phyloP scores from a whole-genome alignment of 2,113 vertebrate species.

The Clupea harengus region DNA sequence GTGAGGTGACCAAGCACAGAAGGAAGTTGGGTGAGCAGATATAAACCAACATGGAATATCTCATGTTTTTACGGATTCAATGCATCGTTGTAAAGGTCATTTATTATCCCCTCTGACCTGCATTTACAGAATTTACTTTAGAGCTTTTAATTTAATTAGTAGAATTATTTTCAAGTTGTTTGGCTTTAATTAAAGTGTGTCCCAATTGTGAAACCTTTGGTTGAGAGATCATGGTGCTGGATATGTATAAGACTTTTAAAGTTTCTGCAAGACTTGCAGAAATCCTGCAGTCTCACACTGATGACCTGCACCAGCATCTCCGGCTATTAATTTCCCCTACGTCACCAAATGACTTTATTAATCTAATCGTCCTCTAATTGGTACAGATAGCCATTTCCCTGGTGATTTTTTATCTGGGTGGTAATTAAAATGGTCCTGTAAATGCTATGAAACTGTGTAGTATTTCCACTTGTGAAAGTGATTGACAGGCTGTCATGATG shows the following conservation, averaged over 20 bases:
- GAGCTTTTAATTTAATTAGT: background rate
- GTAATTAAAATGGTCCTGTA: slow-evolving; percentile 61
- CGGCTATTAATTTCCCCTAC: slow-evolving; percentile 52
- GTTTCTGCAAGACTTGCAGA: background rate
- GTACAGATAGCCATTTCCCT: slow-evolving; percentile 72
- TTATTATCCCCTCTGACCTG: background rate
- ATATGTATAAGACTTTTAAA: background rate
- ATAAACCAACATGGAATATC: background rate
- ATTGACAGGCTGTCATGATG: slow-evolving; percentile 53
- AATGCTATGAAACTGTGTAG: slow-evolving; percentile 50
- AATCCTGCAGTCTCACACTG: background rate
- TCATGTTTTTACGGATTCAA: background rate
- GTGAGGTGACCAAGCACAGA: background rate
- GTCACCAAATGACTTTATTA: slow-evolving; percentile 70
- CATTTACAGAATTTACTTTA: background rate
- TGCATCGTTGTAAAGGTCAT: background rate
- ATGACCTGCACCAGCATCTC: background rate
- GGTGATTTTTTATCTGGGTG: slow-evolving; percentile 62
- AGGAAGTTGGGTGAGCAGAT: background rate
- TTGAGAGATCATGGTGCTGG: background rate
- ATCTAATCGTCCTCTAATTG: slow-evolving; percentile 72
- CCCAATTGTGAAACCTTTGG: background rate
- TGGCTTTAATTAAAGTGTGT: background rate
- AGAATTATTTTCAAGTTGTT: background rate
- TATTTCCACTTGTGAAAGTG: slow-evolving; percentile 51